Evolutionary conservation across 2,113 vertebrate species (phyloP).

Genomic region (Pteropus alecto): DNA sequence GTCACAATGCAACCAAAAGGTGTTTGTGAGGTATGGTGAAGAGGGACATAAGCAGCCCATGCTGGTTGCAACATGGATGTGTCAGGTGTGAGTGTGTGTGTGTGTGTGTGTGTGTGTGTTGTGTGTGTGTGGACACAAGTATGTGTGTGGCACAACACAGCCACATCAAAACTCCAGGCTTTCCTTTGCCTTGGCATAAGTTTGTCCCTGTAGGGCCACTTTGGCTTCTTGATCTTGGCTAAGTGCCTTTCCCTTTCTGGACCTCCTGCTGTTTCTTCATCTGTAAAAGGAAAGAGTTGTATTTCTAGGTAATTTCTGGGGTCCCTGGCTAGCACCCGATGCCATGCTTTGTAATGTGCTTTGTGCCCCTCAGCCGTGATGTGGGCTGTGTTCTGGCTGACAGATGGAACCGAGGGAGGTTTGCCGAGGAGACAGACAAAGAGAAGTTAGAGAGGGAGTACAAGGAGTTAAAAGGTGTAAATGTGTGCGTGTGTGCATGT

Average conservation of each 20-base stretch:
- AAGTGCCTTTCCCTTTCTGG: neutral
- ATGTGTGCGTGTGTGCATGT: neutral
- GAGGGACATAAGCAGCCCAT: neutral
- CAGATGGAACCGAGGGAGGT: neutral
- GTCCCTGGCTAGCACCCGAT: neutral
- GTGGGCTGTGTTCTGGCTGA: neutral
- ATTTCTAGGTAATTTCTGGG: neutral
- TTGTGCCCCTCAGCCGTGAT: neutral
- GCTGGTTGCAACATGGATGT: rapidly evolving
- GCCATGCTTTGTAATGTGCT: neutral
- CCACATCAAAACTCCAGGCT: neutral
- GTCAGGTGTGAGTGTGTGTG: neutral
- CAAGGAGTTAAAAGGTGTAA: neutral
- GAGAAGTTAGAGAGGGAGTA: neutral
- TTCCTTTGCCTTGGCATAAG: neutral
- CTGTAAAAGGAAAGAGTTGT: neutral
- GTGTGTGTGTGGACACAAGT: neutral
- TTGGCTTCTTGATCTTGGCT: neutral
- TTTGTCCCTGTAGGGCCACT: neutral
- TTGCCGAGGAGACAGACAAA: neutral
- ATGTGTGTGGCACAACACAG: neutral
- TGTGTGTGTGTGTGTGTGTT: neutral
- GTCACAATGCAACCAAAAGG: neutral
- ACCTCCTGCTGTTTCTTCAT: neutral
- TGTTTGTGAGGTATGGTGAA: neutral